Evolutionary conservation across 2,888 invertebrate genomes (phyloP).

Genomic region (Drosophila incognita): DNA sequence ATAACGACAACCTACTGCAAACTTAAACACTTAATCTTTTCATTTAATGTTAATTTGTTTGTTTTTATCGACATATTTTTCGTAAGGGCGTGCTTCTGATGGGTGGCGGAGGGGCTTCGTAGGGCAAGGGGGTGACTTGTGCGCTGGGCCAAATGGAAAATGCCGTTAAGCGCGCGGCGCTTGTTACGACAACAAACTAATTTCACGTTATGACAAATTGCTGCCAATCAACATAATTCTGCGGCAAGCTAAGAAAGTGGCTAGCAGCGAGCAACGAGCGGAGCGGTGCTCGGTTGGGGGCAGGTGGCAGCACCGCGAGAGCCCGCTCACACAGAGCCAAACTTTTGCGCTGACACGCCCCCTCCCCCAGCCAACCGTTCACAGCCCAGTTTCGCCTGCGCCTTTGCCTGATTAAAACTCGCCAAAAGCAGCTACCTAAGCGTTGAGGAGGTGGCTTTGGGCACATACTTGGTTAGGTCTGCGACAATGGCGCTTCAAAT

Average conservation of each 20-base stretch:
- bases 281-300: neutral
- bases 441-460: too few species aligned
- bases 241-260: constrained; percentile 72
- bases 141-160: constrained; percentile 49
- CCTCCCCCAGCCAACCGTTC: neutral
- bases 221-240: constrained; percentile 81
- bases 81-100: constrained; percentile 26
- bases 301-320: constrained; percentile 34
- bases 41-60: constrained; percentile 81
- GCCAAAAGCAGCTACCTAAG: constrained; percentile 9
- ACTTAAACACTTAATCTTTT: constrained; percentile 82
- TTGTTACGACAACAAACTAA: constrained; percentile 82
- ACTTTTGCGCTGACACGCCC: constrained; percentile 28
- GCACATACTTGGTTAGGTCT: neutral
- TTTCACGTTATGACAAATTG: constrained; percentile 81
- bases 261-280: constrained; percentile 22
- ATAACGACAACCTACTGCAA: constrained; percentile 59
- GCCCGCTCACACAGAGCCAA: constrained; percentile 14
- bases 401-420: constrained; percentile 59
- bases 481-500: neutral
- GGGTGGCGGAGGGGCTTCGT: neutral
- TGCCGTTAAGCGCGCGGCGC: constrained; percentile 75
- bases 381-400: constrained; percentile 24
- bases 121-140: neutral
- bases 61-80: constrained; percentile 81